Evolutionary conservation across 2,888 invertebrate species (phyloP).

Genomic region (Strigamia transsilvanica): DNA sequence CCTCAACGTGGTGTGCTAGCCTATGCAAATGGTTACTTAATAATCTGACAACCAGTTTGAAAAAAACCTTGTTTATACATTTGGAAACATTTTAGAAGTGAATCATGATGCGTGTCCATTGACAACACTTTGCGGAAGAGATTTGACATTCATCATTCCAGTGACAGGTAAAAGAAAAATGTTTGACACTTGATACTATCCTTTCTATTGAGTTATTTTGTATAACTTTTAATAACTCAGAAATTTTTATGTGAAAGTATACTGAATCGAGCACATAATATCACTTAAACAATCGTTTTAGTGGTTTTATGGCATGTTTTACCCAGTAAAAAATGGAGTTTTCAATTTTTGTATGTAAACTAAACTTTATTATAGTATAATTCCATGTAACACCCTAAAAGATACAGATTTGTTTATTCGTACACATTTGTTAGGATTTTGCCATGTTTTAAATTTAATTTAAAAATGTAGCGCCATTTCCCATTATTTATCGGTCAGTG

Average conservation of each 20-base stretch:
- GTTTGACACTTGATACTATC: neutral
- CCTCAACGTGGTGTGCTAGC: slow-evolving; percentile 22
- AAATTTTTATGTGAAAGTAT: neutral
- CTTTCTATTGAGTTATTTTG: neutral
- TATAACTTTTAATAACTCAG: neutral
- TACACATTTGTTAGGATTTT: too few relatives aligned
- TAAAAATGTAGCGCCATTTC: too few relatives aligned
- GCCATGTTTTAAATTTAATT: too few relatives aligned
- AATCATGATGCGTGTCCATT: neutral
- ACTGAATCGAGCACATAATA: too few relatives aligned
- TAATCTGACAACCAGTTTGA: neutral
- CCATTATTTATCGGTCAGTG: too few relatives aligned
- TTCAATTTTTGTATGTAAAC: too few relatives aligned
- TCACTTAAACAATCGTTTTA: too few relatives aligned
- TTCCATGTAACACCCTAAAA: too few relatives aligned
- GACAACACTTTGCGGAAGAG: neutral
- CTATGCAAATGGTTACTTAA: slow-evolving; percentile 46
- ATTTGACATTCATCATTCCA: neutral
- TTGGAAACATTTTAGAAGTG: neutral
- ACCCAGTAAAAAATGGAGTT: too few relatives aligned
- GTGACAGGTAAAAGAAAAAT: slow-evolving; percentile 19
- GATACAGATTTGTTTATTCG: too few relatives aligned
- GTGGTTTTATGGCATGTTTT: too few relatives aligned
- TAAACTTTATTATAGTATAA: too few relatives aligned
- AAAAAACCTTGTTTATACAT: neutral